A percentile compares a stretch with the other conserved stretches of the same genome.
Conservation (phyloP, 2,113 vertebrate species). For the Thalassarche chlororhynchos region DNA sequence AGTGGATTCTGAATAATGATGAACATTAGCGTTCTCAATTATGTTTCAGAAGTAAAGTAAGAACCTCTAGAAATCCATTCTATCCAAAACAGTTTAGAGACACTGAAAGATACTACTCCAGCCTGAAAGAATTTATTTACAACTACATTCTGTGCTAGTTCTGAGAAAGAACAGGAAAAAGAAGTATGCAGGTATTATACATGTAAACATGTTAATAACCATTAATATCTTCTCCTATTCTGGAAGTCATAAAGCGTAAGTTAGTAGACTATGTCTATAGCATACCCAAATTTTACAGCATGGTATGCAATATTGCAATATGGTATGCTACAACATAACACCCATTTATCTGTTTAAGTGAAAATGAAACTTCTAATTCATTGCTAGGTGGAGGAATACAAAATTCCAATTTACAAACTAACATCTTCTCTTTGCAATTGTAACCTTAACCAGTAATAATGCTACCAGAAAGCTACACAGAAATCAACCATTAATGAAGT, state of each 20-base stretch:
- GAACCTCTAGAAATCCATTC: not conserved
- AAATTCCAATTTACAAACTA: not conserved
- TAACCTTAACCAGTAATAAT: not conserved
- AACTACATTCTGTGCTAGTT: not conserved
- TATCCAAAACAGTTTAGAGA: not conserved
- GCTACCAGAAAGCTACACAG: not conserved
- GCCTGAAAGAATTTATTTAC: not conserved
- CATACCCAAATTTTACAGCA: not conserved
- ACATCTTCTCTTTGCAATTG: not conserved
- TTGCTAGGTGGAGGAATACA: not conserved
- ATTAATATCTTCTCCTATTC: not conserved
- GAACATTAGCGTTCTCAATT: not conserved
- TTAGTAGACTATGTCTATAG: not conserved
- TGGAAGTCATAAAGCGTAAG: not conserved
- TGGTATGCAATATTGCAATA: not conserved
- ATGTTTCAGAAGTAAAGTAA: not conserved
- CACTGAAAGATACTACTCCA: not conserved
- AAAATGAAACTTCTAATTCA: not conserved
- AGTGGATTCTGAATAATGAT: not conserved
- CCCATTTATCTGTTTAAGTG: not conserved
- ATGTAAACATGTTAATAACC: not conserved
- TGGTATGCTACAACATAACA: not conserved
- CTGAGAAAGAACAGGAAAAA: not conserved
- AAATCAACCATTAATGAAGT: not conserved
- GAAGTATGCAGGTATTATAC: not conserved